phyloP scores from a whole-genome alignment of 2,113 vertebrate genomes.

The Crocuta crocuta region DNA sequence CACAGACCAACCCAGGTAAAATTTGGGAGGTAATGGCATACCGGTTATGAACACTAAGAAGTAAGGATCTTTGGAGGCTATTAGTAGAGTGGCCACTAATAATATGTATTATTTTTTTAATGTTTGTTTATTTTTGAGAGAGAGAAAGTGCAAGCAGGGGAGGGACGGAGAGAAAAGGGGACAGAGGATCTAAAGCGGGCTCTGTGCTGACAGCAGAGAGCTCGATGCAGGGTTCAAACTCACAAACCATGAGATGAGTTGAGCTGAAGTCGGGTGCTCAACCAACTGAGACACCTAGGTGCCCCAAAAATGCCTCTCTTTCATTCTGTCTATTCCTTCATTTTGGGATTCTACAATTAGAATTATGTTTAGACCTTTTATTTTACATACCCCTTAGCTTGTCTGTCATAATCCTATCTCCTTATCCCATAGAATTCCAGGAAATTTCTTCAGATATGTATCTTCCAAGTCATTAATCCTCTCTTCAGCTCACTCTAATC shows the following conservation, averaged over 20 bases:
- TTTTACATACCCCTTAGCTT: neutral
- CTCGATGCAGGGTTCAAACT: too few species aligned
- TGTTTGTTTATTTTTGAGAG: too few species aligned
- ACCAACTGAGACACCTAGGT: too few species aligned
- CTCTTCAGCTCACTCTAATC: constrained; percentile 46
- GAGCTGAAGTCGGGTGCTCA: too few species aligned
- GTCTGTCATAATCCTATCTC: neutral
- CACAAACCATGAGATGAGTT: too few species aligned
- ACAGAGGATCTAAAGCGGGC: too few species aligned
- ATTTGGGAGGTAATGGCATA: neutral
- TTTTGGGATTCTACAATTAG: constrained; percentile 32
- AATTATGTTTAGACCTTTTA: neutral
- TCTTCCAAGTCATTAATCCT: constrained; percentile 29
- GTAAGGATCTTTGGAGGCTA: neutral
- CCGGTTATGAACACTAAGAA: neutral
- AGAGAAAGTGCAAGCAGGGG: too few species aligned
- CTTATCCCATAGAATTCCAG: neutral
- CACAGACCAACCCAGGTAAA: neutral
- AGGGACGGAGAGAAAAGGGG: too few species aligned
- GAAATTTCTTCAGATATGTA: neutral
- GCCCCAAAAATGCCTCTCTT: neutral
- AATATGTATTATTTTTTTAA: neutral
- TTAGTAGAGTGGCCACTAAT: neutral
- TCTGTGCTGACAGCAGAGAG: too few species aligned
- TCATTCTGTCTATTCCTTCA: neutral